Evolutionary conservation across 2,888 invertebrate species (phyloP), one percentile per base, ranked within the genome.

Genomic region (Aproaerema taeniolella): DNA sequence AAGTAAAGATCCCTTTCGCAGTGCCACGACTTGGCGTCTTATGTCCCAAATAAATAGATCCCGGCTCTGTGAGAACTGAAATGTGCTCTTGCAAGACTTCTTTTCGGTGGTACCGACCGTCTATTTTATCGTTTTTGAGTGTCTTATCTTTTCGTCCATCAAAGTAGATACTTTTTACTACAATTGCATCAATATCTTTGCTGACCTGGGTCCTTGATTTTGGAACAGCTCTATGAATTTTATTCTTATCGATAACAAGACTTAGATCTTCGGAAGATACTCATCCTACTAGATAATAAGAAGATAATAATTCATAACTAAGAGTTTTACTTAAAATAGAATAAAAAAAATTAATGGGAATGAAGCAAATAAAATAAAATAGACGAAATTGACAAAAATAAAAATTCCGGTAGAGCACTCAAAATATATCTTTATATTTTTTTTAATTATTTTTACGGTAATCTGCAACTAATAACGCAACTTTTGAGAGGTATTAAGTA

Each of bases 111-210:
- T 17, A 43, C 17, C 32, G 36, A 31, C 31, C 11, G n/a, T 32
- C 39, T 35, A 11, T 33, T 31, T 20, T 39, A 1, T 32, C 40
- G 10, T 24, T 28, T 25, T 42, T 17, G 2, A 55, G 28, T 6
- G 53, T 53, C 30, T 43, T 43, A 29, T 53, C 51, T 40, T 55
- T 55, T 13, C 50, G 39, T 9, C 50, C 51, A 38, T 55, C 51
- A 39, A 55, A 53, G 30, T 50, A 52, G 2, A 45, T 31, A 11
- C 41, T 38, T 34, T 38, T 24, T 14, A 37, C 16, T 8, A 38
- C 36, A 16, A 10, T 28, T 15, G 9, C 20, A n/a, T n/a, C n/a
- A 28, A 28, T 15, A 44, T n/a, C 16, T 38, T 25, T n/a, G 16
- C 28, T 16, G 41, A 39, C 32, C 31, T 38, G 10, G 12, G 29